Percentiles rank a stretch among this genome's conserved stretches.
phyloP scores from a whole-genome alignment of 2,797 vertebrate genomes.

The Mormyrus hasselquistii region DNA sequence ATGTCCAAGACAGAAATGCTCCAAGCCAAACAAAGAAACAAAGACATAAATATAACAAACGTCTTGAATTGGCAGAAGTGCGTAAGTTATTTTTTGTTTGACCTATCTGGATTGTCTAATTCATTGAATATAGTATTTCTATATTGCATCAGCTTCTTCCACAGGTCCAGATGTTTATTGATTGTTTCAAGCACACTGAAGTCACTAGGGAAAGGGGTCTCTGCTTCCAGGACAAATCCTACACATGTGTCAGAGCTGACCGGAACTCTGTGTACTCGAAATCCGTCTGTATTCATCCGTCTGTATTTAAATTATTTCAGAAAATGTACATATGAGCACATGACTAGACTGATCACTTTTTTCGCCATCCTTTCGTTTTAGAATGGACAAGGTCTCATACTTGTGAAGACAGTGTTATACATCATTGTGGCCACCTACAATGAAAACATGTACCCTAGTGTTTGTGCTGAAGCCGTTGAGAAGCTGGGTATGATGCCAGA shows the following conservation, averaged over 20 bases:
- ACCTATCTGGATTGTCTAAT: neutral
- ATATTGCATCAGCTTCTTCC: constrained; percentile 25
- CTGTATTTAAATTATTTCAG: neutral
- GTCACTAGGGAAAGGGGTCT: constrained; percentile 32
- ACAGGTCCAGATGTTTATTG: constrained; percentile 30
- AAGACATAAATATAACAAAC: neutral
- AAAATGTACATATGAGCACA: neutral
- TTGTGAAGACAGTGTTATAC: constrained; percentile 55
- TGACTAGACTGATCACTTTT: neutral
- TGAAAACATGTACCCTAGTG: constrained; percentile 62
- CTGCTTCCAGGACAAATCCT: constrained; percentile 29
- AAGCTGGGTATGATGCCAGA: constrained; percentile 56
- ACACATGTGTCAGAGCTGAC: constrained; percentile 44
- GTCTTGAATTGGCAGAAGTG: neutral
- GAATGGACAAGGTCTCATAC: constrained; percentile 55
- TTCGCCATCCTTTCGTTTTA: constrained; percentile 28
- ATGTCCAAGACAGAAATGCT: neutral
- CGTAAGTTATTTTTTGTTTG: neutral
- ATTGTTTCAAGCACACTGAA: constrained; percentile 33
- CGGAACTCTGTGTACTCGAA: constrained; percentile 39
- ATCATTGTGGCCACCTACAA: constrained; percentile 60
- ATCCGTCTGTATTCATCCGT: constrained; percentile 30
- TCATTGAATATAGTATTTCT: neutral
- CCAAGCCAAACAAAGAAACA: neutral
- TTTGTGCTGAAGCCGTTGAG: constrained; percentile 69